These are phyloP conservation scores for Clusia tigrina DNA, from an alignment of 2,888 invertebrate species.

Conservation along the genomic window DNA sequence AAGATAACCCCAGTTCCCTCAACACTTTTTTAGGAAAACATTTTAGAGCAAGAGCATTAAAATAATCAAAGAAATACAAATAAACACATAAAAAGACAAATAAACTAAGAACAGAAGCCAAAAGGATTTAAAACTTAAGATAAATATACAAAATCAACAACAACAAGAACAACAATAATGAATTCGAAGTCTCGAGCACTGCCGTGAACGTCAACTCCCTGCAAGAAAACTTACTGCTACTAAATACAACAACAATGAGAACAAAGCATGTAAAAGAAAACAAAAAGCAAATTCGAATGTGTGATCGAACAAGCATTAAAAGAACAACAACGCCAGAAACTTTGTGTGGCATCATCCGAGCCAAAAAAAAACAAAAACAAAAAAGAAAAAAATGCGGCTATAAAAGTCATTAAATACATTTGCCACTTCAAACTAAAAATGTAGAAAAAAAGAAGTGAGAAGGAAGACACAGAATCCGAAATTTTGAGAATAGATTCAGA, in stretches of 20 bases:
- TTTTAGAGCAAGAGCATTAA: conserved; percentile 25
- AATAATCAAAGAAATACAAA: conserved; percentile 32
- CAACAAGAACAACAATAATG: conserved; percentile 4
- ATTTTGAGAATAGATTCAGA: no score
- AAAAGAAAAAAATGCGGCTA: background rate
- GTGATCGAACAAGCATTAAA: conserved; percentile 25
- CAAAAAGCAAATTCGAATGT: background rate
- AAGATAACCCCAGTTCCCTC: background rate
- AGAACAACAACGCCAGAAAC: background rate
- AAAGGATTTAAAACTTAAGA: conserved; percentile 27
- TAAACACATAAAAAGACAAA: conserved; percentile 26
- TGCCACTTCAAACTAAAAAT: background rate
- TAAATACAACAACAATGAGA: background rate
- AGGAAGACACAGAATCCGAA: no score
- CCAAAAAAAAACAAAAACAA: background rate
- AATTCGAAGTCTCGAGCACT: conserved; percentile 12
- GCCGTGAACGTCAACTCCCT: conserved; percentile 17
- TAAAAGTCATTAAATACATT: background rate
- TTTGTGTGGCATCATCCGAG: background rate
- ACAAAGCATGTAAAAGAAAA: background rate
- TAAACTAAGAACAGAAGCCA: conserved; percentile 27
- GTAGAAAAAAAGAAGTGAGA: no score
- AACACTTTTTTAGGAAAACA: conserved; percentile 26
- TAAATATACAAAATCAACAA: conserved; percentile 28
- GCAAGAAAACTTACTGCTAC: background rate